A percentile compares a stretch with the other conserved stretches of the same genome.
Conservation (phyloP, 2,797 vertebrate genomes). For the Knipowitschia caucasica region DNA sequence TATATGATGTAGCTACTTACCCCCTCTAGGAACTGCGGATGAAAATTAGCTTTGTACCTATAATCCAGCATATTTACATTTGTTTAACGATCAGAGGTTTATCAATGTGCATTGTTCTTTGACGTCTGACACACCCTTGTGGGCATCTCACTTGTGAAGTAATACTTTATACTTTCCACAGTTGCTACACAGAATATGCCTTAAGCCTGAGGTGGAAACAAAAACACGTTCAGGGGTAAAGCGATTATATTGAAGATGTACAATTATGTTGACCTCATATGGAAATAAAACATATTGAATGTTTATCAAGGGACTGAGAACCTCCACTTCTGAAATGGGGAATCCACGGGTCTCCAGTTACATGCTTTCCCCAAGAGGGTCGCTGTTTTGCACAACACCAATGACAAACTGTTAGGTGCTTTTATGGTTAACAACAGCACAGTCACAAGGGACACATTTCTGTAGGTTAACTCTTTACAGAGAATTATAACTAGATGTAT, state of each 20-base stretch:
- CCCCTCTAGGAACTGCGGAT: too few species aligned
- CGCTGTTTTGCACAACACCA: conserved; percentile 25
- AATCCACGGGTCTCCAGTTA: background rate
- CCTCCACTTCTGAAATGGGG: background rate
- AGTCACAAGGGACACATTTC: background rate
- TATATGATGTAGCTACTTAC: too few species aligned
- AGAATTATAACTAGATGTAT: too few species aligned
- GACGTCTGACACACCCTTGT: background rate
- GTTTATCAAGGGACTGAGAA: background rate
- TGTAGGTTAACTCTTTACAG: background rate
- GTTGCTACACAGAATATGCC: background rate
- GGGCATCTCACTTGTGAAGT: background rate
- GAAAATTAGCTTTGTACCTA: too few species aligned
- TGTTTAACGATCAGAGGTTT: too few species aligned
- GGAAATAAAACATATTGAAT: background rate
- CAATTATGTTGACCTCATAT: background rate
- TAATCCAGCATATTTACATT: too few species aligned
- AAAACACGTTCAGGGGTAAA: background rate
- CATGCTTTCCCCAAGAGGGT: conserved; percentile 3
- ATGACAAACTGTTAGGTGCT: conserved; percentile 5
- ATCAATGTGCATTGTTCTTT: too few species aligned
- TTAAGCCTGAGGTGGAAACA: background rate
- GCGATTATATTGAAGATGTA: background rate
- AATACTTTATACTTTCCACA: background rate
- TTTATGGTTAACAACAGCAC: background rate